Conservation (phyloP, 2,888 invertebrate genomes). For the Acrocyrtus sp. region DNA sequence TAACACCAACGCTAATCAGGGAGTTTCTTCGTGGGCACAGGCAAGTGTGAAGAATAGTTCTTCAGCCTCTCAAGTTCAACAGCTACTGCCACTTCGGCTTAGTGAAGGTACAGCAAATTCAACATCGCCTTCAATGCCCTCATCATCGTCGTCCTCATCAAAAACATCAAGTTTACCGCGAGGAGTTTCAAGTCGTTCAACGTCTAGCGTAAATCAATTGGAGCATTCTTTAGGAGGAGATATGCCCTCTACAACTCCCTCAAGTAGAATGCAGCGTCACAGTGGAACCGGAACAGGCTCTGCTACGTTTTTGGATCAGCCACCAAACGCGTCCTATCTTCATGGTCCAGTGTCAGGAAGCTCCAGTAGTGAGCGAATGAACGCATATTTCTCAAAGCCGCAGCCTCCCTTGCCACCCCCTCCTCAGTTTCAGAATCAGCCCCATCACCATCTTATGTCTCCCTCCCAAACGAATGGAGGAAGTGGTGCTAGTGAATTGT, state of each 20-base stretch:
- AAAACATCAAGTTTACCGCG: slow-evolving; percentile 62
- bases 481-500: background rate
- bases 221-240: slow-evolving; percentile 36
- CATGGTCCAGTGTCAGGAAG: slow-evolving; percentile 49
- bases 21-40: slow-evolving; percentile 32
- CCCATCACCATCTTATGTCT: background rate
- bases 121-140: slow-evolving; percentile 1
- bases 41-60: slow-evolving; percentile 39
- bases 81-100: slow-evolving; percentile 60
- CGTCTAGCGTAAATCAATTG: slow-evolving; percentile 52
- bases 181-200: slow-evolving; percentile 60
- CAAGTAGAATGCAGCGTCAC: slow-evolving; percentile 51
- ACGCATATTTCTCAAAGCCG: slow-evolving; percentile 36
- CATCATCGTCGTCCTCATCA: slow-evolving; percentile 1
- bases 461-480: slow-evolving; percentile 19
- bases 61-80: slow-evolving; percentile 56
- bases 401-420: background rate
- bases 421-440: background rate
- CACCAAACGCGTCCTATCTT: slow-evolving; percentile 53
- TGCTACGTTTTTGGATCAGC: slow-evolving; percentile 12
- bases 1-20: slow-evolving; percentile 21
- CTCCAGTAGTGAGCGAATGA: slow-evolving; percentile 33
- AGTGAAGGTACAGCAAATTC: slow-evolving; percentile 55
- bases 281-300: slow-evolving; percentile 21
- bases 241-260: slow-evolving; percentile 40